Base-by-base conservation (phyloP, 2,113 vertebrate genomes). In the Forbesichthys papilliferus region DNA sequence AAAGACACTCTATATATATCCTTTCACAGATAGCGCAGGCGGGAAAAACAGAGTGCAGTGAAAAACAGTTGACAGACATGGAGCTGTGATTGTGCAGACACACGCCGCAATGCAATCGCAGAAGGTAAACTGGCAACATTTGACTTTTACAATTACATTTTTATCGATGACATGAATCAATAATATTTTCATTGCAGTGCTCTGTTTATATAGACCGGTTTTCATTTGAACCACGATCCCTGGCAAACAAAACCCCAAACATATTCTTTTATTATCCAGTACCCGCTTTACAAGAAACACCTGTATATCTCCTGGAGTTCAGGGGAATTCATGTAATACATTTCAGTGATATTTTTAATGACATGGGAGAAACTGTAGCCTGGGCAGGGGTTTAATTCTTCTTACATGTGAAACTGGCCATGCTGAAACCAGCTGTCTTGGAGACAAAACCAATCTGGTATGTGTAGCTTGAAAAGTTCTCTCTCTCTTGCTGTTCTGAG, bases 41-140 rank as follows among this genome's bases (percentile, higher is more conserved):
- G 83, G 84, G 71, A 63, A 74, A 80, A 83, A 87, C 78, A 86
- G 84, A 86, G 81, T 77, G 76, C 74, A 80, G 78, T 74, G 83
- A 84, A 79, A 79, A 85, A 79, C 77, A 80, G 85, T 83, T 86
- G 86, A 73, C 81, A 80, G 75, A 90, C 84, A 85, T 89, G 91
- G 91, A 91, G 88, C 88, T 90, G 85, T 90, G 81, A 91, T 90
- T 89, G 90, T 90, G 89, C 87, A 88, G 85, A 86, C 82, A 88
- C 79, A 89, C 90, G 87, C 88, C 86, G 88, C 87, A 84, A 81
- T 83, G 85, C 82, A 81, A 70, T 80, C 64, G 53, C 65, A 82
- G 56, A 81, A 52, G 48, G 71, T 75, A 80, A 78, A 87, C 82
- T 81, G 82, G 87, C 76, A 84, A 64, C 65, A 77, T 84, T 81